Conservation (phyloP, 2,113 vertebrate genomes). For the Syngnathus typhle region DNA sequence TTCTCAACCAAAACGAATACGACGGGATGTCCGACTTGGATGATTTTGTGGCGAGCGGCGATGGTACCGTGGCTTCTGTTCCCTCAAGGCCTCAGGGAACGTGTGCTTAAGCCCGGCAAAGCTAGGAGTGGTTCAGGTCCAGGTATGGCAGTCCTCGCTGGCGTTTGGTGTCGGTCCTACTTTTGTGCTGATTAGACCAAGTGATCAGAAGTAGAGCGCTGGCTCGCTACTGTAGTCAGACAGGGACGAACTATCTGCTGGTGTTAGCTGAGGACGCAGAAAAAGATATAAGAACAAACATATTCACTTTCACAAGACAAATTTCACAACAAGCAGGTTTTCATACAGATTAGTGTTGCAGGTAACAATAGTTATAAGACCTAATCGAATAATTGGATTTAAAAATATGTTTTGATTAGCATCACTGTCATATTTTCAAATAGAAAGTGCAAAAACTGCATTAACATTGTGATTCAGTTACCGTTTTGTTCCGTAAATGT, state of each 20-base stretch:
- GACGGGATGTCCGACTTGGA: not conserved
- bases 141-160: not conserved
- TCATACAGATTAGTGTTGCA: too few relatives aligned
- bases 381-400: too few relatives aligned
- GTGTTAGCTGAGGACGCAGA: conserved; percentile 78
- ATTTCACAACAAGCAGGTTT: too few relatives aligned
- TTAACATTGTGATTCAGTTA: too few relatives aligned
- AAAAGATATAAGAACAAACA: not conserved
- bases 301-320: too few relatives aligned
- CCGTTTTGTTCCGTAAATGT: too few relatives aligned
- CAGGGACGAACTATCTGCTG: conserved; percentile 79
- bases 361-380: too few relatives aligned
- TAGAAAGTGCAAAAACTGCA: too few relatives aligned
- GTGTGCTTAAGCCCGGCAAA: conserved; percentile 3
- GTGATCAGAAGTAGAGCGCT: conserved; percentile 88
- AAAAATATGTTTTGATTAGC: too few relatives aligned
- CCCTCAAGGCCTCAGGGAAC: conserved; percentile 1
- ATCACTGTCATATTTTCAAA: too few relatives aligned
- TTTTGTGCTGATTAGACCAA: conserved; percentile 32
- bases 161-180: conserved; percentile 24
- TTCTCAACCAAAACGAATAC: conserved; percentile 1
- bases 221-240: conserved; percentile 94
- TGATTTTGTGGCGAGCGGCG: conserved; percentile 16
- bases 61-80: conserved; percentile 28
- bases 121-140: conserved; percentile 20